Conservation (phyloP, 2,113 vertebrate genomes). For the Salvator merianae region DNA sequence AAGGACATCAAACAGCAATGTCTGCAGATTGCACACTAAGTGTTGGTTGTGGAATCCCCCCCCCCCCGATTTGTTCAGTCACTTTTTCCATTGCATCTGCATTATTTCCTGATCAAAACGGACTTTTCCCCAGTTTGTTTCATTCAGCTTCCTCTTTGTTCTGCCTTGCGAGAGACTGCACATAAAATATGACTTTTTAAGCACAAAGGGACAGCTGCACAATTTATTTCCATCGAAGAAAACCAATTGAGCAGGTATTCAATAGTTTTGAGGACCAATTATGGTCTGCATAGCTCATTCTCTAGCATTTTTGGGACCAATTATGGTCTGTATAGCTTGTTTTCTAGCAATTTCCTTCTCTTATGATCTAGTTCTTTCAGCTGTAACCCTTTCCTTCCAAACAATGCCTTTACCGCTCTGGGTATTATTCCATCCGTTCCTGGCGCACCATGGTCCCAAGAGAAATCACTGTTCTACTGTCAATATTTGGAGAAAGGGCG, state of each 20-base stretch:
- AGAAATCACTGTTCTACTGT: not conserved
- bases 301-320: not conserved
- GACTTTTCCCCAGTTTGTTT: not conserved
- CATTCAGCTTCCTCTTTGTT: not conserved
- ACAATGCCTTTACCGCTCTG: not conserved
- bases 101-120: not conserved
- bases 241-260: not conserved
- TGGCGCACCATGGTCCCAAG: not conserved
- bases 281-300: not conserved
- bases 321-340: not conserved
- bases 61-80: not conserved
- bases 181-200: not conserved
- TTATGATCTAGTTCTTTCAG: not conserved
- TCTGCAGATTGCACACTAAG: not conserved
- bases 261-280: not conserved
- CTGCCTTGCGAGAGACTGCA: not conserved
- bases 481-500: not conserved
- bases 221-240: not conserved
- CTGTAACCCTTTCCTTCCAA: not conserved
- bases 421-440: not conserved
- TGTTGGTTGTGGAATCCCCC: not conserved
- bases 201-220: not conserved
- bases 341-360: not conserved
- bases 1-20: too few relatives aligned
- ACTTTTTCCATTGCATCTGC: not conserved